Evolutionary conservation across 1,140 invertebrate genomes (phyloP).

Genomic region (Drosophila guanche): DNA sequence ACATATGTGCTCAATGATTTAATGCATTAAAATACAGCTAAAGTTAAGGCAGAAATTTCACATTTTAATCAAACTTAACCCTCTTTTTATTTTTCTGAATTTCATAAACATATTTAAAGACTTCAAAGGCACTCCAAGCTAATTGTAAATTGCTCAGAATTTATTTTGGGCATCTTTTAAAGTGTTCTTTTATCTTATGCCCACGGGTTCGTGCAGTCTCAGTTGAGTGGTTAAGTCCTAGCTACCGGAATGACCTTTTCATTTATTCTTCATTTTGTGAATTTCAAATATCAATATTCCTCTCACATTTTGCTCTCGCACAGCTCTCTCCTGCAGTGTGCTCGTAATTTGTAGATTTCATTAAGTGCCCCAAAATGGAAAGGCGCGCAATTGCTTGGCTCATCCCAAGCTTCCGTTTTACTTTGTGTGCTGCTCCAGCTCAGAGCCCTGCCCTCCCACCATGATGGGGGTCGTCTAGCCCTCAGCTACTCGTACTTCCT

Average conservation of each 20-base stretch:
- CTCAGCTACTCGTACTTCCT: constrained; percentile 6
- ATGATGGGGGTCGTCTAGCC: constrained; percentile 9
- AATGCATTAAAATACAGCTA: too few relatives aligned
- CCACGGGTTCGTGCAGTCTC: too few relatives aligned
- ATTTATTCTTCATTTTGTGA: constrained; percentile 13
- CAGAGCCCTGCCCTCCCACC: not conserved
- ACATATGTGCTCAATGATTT: too few relatives aligned
- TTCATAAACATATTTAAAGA: not conserved
- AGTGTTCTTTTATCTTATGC: not conserved
- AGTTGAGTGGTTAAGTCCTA: too few relatives aligned
- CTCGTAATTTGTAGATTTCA: constrained; percentile 56
- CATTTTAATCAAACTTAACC: not conserved
- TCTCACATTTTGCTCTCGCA: constrained; percentile 16
- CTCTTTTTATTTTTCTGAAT: not conserved
- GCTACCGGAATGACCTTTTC: too few relatives aligned
- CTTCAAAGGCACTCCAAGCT: too few relatives aligned
- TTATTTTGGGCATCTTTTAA: not conserved
- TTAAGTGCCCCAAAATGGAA: constrained; percentile 55
- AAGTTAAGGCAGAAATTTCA: not conserved
- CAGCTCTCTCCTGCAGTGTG: constrained; percentile 33
- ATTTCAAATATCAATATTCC: constrained; percentile 35
- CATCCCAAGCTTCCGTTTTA: constrained; percentile 26
- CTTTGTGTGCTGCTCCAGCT: not conserved
- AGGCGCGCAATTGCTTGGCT: constrained; percentile 66
- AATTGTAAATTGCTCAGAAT: too few relatives aligned